phyloP scores from a whole-genome alignment of 2,888 invertebrate species.

The Hypena proboscidalis region DNA sequence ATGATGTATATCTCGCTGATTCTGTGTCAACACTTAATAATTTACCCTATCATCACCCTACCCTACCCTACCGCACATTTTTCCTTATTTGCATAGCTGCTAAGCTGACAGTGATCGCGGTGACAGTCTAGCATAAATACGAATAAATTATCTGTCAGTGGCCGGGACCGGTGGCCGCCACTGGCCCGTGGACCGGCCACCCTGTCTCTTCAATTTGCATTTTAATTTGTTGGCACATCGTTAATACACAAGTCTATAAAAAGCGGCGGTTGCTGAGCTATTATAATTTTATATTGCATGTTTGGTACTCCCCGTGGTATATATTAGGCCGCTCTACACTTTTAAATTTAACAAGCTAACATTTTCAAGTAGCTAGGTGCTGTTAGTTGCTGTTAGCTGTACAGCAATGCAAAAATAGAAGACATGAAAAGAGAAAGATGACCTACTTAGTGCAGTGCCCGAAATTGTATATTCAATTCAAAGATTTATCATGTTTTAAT shows the following conservation, averaged over 20 bases:
- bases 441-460: too few species aligned
- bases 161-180: slow-evolving; percentile 12
- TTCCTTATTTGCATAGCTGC: slow-evolving; percentile 39
- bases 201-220: slow-evolving; percentile 48
- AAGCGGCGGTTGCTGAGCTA: slow-evolving; percentile 17
- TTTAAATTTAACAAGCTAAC: background rate
- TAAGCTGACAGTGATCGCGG: slow-evolving; percentile 37
- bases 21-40: slow-evolving; percentile 28
- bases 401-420: too few species aligned
- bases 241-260: slow-evolving; percentile 41
- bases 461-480: too few species aligned
- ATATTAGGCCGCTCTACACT: slow-evolving; percentile 4
- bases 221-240: slow-evolving; percentile 48
- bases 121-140: slow-evolving; percentile 39
- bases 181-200: slow-evolving; percentile 13
- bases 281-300: slow-evolving; percentile 24
- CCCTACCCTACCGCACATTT: slow-evolving; percentile 23
- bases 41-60: slow-evolving; percentile 24
- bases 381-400: too few species aligned
- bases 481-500: too few species aligned
- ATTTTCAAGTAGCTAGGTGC: too few species aligned
- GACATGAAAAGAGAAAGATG: too few species aligned
- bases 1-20: slow-evolving; percentile 19
- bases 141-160: slow-evolving; percentile 33
- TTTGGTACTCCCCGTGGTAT: background rate